A percentile compares a stretch with the other conserved stretches of the same genome.
Evolutionary conservation across 2,797 vertebrate species (phyloP).

Genomic region (Phataginus tricuspis): DNA sequence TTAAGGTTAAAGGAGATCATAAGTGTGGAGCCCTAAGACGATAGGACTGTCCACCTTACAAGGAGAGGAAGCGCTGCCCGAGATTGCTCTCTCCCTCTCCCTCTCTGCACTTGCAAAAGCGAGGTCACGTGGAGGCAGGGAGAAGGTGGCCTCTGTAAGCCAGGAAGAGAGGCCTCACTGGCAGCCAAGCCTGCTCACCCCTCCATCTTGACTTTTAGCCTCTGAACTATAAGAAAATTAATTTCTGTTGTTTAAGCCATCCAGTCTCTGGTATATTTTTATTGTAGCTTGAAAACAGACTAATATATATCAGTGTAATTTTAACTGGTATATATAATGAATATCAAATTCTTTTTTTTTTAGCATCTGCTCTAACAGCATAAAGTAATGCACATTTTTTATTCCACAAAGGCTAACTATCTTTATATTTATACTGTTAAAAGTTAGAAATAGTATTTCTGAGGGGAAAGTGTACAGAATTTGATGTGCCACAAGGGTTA

Average conservation of each 20-base stretch:
- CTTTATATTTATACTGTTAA: neutral
- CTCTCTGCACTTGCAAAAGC: neutral
- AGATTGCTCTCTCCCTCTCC: neutral
- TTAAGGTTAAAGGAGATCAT: neutral
- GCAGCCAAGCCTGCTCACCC: neutral
- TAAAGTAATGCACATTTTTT: conserved; percentile 9
- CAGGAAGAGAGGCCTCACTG: neutral
- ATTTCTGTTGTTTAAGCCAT: neutral
- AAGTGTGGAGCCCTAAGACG: neutral
- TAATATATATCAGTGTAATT: neutral
- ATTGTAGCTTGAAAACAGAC: neutral
- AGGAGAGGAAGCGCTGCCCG: neutral
- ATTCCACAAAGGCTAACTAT: neutral
- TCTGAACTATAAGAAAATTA: neutral
- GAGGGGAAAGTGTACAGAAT: neutral
- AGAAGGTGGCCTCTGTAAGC: neutral
- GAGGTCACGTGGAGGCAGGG: neutral
- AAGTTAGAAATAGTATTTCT: conserved; percentile 17
- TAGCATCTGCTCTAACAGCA: neutral
- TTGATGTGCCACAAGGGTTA: conserved; percentile 19
- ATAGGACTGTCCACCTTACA: neutral
- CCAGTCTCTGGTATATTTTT: neutral
- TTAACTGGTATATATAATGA: neutral
- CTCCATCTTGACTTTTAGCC: neutral
- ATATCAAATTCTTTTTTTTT: neutral